Base-by-base conservation (phyloP, 2,113 vertebrate species). In the Petromus typicus region DNA sequence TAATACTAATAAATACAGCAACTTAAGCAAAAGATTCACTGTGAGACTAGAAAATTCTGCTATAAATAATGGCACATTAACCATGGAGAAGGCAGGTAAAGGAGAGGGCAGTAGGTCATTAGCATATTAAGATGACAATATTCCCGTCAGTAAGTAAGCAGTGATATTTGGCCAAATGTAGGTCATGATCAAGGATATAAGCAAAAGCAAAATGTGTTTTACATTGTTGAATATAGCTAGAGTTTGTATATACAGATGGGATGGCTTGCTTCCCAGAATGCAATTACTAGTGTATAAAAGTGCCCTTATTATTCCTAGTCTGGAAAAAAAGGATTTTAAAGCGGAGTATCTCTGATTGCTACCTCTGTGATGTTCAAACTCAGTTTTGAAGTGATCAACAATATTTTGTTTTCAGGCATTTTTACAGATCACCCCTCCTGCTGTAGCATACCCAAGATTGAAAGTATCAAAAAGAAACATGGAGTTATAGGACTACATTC, bases 261-360 rank as follows among this genome's bases (percentile, higher is more conserved):
- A 96, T 97, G 95, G 67, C 94, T 97, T 73, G n/a, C 54, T 96
- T 96, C 87, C 95, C 91, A 92, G 87, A 97, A 89, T 90, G 54
- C 71, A 94, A 64, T 91, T 78, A 97, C 76, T 37, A 88, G 51
- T 71, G 45, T 95, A 37, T 86, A 94, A 48, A 32, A 91, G 67
- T 71, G 40, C 51, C 45, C 67, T 95, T 90, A 86, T 94, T 93
- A 86, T 96, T 91, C 95, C 83, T 80, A 66, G 75, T 93, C 95
- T 89, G 25, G 34, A 83, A 91, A 89, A 95, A 37, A 92, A 48
- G 23, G 76, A 76, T 78, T 84, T 80, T 94, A 86, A 86, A 89
- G 51, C 25, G 86, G 45, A 93, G 64, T 94, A 59, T 82, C 37
- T 94, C 57, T 86, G 61, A 40, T 83, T 96, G 54, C 10, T 5